These are phyloP conservation scores for Hemistola chrysoprasaria DNA, from an alignment of 2,888 invertebrate genomes.

Conservation along the genomic window DNA sequence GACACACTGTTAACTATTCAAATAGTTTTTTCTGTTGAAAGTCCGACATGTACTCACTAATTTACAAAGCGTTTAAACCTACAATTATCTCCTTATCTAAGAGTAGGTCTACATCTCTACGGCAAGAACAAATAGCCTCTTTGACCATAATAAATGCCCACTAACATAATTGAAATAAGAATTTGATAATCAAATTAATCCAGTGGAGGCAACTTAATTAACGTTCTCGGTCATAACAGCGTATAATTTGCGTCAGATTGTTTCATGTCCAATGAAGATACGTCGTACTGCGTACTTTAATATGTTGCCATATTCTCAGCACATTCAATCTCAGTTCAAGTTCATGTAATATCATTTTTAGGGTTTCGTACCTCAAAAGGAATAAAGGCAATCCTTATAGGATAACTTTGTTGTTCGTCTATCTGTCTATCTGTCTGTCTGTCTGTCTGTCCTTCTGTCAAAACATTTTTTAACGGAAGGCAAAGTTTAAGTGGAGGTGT, in stretches of 20 bases:
- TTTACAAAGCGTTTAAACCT: conserved; percentile 18
- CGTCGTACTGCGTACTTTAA: conserved; percentile 46
- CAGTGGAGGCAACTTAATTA: conserved; percentile 71
- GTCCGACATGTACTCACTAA: conserved; percentile 15
- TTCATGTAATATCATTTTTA: too few species aligned
- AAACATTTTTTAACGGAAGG: too few species aligned
- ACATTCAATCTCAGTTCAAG: too few species aligned
- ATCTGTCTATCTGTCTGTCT: too few species aligned
- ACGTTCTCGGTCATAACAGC: conserved; percentile 64
- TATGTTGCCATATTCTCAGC: conserved; percentile 22
- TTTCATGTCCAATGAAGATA: conserved; percentile 70
- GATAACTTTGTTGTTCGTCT: too few species aligned
- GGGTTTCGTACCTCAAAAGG: too few species aligned
- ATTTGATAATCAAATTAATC: conserved; percentile 76
- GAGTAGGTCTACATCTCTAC: conserved; percentile 27
- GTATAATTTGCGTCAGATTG: conserved; percentile 79
- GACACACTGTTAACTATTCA: conserved; percentile 3
- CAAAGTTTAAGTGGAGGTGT: too few species aligned
- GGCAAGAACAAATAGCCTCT: conserved; percentile 56
- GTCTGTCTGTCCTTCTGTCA: too few species aligned
- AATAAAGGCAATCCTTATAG: too few species aligned
- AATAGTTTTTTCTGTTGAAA: conserved; percentile 16
- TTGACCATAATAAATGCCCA: conserved; percentile 60
- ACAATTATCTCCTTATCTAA: conserved; percentile 24
- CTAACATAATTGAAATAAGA: conserved; percentile 74